Evolutionary conservation across 2,797 vertebrate species (phyloP), one percentile per base, ranked within the genome.

Genomic region (Syndactyla subalaris): DNA sequence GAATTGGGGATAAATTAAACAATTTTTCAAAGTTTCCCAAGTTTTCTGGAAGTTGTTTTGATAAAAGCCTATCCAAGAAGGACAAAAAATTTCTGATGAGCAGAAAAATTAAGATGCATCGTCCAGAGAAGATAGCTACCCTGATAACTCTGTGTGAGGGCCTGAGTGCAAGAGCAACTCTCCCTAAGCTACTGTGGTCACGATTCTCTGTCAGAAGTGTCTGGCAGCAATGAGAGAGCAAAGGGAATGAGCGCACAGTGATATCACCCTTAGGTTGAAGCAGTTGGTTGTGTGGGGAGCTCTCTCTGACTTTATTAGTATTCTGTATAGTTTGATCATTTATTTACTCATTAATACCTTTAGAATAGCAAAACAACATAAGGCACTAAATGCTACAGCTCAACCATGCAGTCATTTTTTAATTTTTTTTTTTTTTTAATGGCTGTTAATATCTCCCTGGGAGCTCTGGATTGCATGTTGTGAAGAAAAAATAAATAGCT

Each of bases 261-360:
- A 16, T 27, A 43, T 7, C 23, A 55, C 10, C 5, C 49, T 63
- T 41, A 67, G 6, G 20, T 19, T 38, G 36, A 73, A 89, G 41
- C 6, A 39, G 14, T 10, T 36, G 1, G 15, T 29, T 16, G 15
- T 62, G 6, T n/a, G 18, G 12, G 6, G 32, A 22, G 5, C 1
- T 41, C 30, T 30, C 14, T 57, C 24, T 62, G 39, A 32, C 34
- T 63, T 72, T 21, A 27, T 83, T 17, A 23, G 6, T 29, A 34
- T 20, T 62, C 49, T 82, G 38, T 36, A 45, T 39, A 39, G 16
- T 71, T 67, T 54, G 24, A 48, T 70, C 0, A 24, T 12, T 65
- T 66, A 49, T 21, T 48, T 78, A 22, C 9, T 46, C n/a, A 55
- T 61, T 59, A 70, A 45, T 38, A 13, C 2, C 18, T 74, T 59